Percentiles rank a stretch among this genome's conserved stretches.
Evolutionary conservation across 2,113 vertebrate species (phyloP).

Genomic region (Mustela lutreola): DNA sequence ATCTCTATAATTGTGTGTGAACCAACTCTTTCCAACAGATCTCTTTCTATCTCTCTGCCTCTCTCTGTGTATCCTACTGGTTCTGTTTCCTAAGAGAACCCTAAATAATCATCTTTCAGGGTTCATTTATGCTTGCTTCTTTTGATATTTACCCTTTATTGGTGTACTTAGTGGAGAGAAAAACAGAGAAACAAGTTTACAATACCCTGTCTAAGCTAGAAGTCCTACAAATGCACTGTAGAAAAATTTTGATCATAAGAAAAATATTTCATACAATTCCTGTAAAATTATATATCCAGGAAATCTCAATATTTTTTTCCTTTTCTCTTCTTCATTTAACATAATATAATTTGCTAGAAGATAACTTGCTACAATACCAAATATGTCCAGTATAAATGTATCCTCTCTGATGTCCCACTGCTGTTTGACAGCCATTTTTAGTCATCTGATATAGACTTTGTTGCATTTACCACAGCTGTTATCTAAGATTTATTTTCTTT

Average conservation of each 20-base stretch:
- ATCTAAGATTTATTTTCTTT: neutral
- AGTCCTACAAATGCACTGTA: neutral
- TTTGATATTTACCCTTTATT: neutral
- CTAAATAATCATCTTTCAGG: neutral
- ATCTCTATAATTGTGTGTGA: neutral
- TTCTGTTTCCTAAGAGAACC: neutral
- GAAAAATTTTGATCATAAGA: neutral
- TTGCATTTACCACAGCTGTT: neutral
- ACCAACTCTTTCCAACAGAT: neutral
- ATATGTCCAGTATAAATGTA: neutral
- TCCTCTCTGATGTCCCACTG: neutral
- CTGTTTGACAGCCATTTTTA: neutral
- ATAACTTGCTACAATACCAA: neutral
- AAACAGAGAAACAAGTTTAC: neutral
- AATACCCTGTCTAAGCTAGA: neutral
- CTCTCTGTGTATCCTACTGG: neutral
- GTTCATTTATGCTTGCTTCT: neutral
- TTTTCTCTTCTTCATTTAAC: neutral
- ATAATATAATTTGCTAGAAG: neutral
- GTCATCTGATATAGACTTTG: neutral
- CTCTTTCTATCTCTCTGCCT: neutral
- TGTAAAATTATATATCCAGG: neutral
- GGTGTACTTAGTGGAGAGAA: neutral
- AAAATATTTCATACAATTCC: neutral
- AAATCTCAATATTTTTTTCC: neutral